Evolutionary conservation across 1,140 invertebrate genomes (phyloP).

Genomic region (Proctacanthus coquilletti): DNA sequence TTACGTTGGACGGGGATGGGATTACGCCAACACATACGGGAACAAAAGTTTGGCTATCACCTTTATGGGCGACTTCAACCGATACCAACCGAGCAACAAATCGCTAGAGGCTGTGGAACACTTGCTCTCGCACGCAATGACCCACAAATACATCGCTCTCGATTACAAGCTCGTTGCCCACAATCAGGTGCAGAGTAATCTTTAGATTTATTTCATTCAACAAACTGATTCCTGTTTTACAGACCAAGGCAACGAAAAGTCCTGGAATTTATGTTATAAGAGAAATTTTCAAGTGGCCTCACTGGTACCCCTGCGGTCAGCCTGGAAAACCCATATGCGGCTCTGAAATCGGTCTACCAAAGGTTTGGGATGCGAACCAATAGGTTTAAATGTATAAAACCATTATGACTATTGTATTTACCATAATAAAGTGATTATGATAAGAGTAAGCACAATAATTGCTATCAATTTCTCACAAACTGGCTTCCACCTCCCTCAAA

Average conservation of each 20-base stretch:
- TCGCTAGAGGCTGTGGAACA: slow-evolving; percentile 25
- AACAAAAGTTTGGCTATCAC: slow-evolving; percentile 30
- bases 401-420: too few species aligned
- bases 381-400: too few species aligned
- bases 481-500: too few species aligned
- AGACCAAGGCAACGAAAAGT: slow-evolving; percentile 29
- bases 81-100: slow-evolving; percentile 18
- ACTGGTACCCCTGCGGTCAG: slow-evolving; percentile 18
- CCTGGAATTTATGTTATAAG: slow-evolving; percentile 35
- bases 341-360: slow-evolving; percentile 18
- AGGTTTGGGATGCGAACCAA: slow-evolving; percentile 14
- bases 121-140: slow-evolving; percentile 22
- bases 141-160: slow-evolving; percentile 16
- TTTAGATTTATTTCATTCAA: background rate
- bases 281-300: slow-evolving; percentile 30
- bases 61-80: slow-evolving; percentile 32
- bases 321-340: slow-evolving; percentile 13
- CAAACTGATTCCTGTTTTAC: slow-evolving; percentile 1
- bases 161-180: slow-evolving; percentile 31
- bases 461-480: too few species aligned
- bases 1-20: slow-evolving; percentile 45
- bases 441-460: too few species aligned
- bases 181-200: slow-evolving; percentile 28
- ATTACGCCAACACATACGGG: slow-evolving; percentile 35
- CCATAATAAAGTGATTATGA: too few species aligned